phyloP scores from a whole-genome alignment of 2,113 vertebrate species.

The Hyla sarda region DNA sequence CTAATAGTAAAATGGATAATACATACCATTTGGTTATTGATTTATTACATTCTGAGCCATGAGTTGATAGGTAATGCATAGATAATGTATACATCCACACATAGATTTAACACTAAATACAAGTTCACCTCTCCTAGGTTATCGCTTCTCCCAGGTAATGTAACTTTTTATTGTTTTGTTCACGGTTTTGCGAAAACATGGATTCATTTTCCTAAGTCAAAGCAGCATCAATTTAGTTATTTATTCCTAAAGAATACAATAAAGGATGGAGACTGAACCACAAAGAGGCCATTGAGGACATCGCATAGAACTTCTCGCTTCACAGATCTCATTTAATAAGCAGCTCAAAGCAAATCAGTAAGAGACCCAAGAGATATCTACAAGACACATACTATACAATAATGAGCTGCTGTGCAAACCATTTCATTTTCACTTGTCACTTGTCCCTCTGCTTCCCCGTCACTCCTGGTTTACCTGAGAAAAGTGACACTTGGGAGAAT shows the following conservation, averaged over 20 bases:
- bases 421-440: conserved; percentile 52
- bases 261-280: background rate
- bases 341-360: conserved; percentile 44
- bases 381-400: conserved; percentile 30
- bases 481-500: conserved; percentile 26
- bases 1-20: too few relatives aligned
- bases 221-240: background rate
- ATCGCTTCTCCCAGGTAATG: background rate
- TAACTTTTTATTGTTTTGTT: background rate
- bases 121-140: too few relatives aligned
- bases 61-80: background rate
- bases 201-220: conserved; percentile 11
- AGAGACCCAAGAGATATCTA: conserved; percentile 14
- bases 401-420: conserved; percentile 40
- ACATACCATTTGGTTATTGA: background rate
- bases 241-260: conserved; percentile 24
- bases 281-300: conserved; percentile 33
- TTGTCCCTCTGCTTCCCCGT: conserved; percentile 36
- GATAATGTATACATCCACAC: background rate
- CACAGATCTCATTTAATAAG: conserved; percentile 47
- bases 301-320: conserved; percentile 21
- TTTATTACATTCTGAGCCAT: background rate
- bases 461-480: conserved; percentile 42
- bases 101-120: background rate
- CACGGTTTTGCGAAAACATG: background rate